These are phyloP conservation scores for Ctenodactylus gundi DNA, from an alignment of 2,113 vertebrate genomes.

Conservation along the genomic window DNA sequence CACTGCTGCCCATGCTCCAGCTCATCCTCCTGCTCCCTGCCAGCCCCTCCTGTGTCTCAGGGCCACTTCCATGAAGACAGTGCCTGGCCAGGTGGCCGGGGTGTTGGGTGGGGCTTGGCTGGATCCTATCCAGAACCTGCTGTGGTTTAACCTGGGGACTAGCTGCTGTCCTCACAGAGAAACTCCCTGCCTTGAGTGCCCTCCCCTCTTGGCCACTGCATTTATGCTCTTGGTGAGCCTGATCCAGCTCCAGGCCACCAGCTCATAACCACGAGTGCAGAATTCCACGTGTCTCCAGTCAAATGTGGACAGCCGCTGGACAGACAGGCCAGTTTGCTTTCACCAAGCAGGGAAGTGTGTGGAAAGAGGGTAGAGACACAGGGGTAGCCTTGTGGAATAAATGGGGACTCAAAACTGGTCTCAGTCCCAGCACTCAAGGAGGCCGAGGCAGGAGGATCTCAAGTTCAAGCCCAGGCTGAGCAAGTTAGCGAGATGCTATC, in stretches of 20 bases:
- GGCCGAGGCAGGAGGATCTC: too few species aligned
- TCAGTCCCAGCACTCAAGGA: too few species aligned
- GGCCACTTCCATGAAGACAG: slow-evolving; percentile 16
- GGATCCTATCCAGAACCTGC: background rate
- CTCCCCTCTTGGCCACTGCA: too few species aligned
- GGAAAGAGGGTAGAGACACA: background rate
- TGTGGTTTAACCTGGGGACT: background rate
- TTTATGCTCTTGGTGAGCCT: background rate
- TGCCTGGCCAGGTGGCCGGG: background rate
- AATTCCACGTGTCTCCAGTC: too few species aligned
- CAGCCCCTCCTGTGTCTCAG: accelerated
- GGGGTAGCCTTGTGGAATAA: accelerated
- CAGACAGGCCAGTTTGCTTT: background rate
- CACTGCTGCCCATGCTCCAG: background rate
- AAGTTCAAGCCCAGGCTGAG: too few species aligned
- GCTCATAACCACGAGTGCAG: background rate
- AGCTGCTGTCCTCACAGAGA: background rate
- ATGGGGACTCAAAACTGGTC: background rate
- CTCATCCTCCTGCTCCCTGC: background rate
- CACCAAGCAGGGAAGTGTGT: too few species aligned
- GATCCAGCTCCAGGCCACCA: background rate
- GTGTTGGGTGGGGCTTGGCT: background rate
- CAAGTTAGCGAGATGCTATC: too few species aligned
- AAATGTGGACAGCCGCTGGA: too few species aligned
- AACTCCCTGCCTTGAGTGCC: background rate